These are phyloP conservation scores for Ormyrus labotus DNA, from an alignment of 2,888 invertebrate genomes.

Conservation along the genomic window DNA sequence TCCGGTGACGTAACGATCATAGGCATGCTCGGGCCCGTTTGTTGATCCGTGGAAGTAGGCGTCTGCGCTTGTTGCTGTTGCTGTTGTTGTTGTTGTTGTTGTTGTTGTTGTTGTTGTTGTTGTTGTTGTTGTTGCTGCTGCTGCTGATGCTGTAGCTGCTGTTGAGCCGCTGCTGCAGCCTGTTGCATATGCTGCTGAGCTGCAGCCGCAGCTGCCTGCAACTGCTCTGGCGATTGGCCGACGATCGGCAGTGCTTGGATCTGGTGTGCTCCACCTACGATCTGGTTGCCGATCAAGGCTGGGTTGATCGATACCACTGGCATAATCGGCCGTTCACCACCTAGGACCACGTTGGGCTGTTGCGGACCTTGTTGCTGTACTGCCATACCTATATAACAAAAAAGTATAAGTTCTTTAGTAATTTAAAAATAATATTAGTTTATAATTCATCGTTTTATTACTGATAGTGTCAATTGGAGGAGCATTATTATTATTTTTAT, in stretches of 20 bases:
- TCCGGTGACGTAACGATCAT: conserved; percentile 63
- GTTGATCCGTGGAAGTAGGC: conserved; percentile 49
- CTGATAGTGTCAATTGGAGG: no score
- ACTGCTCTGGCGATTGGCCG: conserved; percentile 64
- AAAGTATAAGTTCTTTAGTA: no score
- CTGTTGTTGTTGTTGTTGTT: conserved; percentile 66
- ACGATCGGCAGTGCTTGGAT: conserved; percentile 70
- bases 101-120: conserved; percentile 58
- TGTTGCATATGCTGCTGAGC: no score
- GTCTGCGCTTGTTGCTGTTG: conserved; percentile 56
- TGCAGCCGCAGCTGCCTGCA: conserved; percentile 59
- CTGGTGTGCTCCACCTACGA: conserved; percentile 67
- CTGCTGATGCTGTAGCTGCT: conserved; percentile 54
- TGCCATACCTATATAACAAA: conserved; percentile 76
- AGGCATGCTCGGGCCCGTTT: conserved; percentile 56
- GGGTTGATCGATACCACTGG: conserved; percentile 82
- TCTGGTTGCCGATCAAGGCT: conserved; percentile 71
- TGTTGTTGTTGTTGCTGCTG: conserved; percentile 61
- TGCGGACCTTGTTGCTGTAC: conserved; percentile 76
- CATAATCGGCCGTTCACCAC: conserved; percentile 79
- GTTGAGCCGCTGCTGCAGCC: conserved; percentile 56
- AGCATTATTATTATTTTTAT: no score
- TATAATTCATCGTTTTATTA: no score
- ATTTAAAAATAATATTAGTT: no score
- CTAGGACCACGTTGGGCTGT: conserved; percentile 70